Evolutionary conservation across 1,140 invertebrate genomes (phyloP).

Genomic region (Condylostylus longicornis): DNA sequence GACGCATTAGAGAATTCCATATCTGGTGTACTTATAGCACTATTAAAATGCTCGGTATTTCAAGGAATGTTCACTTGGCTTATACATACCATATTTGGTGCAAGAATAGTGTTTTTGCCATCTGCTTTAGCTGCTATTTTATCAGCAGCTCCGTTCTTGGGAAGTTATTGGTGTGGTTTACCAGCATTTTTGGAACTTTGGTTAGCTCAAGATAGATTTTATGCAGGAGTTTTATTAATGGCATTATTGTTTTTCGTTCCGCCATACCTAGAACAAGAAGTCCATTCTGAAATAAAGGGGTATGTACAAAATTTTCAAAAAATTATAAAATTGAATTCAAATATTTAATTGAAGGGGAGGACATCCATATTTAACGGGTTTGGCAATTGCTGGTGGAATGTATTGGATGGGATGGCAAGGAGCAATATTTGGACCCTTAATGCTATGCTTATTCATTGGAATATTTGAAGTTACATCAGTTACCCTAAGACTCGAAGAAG

Average conservation of each 20-base stretch:
- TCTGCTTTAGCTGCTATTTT: conserved; percentile 82
- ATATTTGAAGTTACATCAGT: conserved; percentile 28
- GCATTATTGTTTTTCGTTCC: conserved; percentile 76
- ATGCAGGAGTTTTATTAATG: conserved; percentile 60
- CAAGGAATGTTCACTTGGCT: conserved; percentile 98
- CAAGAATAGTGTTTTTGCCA: conserved; percentile 89
- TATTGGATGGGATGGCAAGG: conserved; percentile 94
- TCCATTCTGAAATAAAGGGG: conserved; percentile 96
- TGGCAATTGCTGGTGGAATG: conserved; percentile 95
- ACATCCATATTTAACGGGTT: conserved; percentile 95
- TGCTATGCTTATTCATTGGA: conserved; percentile 53
- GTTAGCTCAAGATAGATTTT: conserved; percentile 67
- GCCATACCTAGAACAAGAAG: conserved; percentile 83
- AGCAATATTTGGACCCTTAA: conserved; percentile 86
- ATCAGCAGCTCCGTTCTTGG: conserved; percentile 86
- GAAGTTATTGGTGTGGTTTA: conserved; percentile 84
- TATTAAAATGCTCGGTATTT: conserved; percentile 92
- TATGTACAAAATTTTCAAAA: conserved; percentile 33
- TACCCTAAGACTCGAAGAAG: conserved; percentile 25
- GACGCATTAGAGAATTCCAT: conserved; percentile 49
- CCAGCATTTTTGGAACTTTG: conserved; percentile 89
- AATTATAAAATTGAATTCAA: conserved; percentile 1
- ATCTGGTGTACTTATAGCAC: conserved; percentile 78
- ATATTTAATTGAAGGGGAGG: conserved; percentile 50
- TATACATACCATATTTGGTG: conserved; percentile 86